Evolutionary conservation across 2,113 vertebrate species (phyloP).

Genomic region (Daubentonia madagascariensis): DNA sequence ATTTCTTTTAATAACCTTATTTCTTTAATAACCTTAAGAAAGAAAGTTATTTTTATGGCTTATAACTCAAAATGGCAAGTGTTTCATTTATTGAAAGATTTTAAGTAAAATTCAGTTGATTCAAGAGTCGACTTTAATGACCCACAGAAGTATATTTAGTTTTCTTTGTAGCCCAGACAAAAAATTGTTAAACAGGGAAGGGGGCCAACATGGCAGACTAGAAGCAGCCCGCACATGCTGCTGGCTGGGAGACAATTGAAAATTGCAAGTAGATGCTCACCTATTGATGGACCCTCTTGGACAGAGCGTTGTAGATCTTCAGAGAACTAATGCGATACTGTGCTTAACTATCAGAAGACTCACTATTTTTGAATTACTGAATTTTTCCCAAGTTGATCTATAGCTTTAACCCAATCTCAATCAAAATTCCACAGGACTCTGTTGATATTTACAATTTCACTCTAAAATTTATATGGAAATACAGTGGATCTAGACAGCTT

Average conservation of each 20-base stretch:
- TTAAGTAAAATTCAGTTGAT: neutral
- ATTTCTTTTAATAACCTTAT: too few relatives aligned
- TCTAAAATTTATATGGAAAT: neutral
- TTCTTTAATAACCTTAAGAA: neutral
- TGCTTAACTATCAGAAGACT: neutral
- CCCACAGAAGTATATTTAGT: neutral
- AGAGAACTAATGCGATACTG: too few relatives aligned
- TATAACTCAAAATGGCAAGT: neutral
- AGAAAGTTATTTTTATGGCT: neutral
- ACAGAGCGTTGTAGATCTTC: too few relatives aligned
- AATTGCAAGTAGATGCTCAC: too few relatives aligned
- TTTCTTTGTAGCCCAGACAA: neutral
- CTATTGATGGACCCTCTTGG: too few relatives aligned
- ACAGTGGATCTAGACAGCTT: neutral
- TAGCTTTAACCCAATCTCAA: neutral
- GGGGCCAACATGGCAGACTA: too few relatives aligned
- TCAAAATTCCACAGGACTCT: neutral
- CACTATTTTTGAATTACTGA: neutral
- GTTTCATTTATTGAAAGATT: neutral
- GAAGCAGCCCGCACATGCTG: too few relatives aligned
- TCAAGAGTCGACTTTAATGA: neutral
- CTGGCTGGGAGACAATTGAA: too few relatives aligned
- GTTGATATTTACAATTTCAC: neutral
- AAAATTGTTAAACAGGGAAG: too few relatives aligned
- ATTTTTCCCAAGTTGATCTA: neutral